Conservation (phyloP, 2,113 vertebrate genomes). For the Microcebus ravelobensis region DNA sequence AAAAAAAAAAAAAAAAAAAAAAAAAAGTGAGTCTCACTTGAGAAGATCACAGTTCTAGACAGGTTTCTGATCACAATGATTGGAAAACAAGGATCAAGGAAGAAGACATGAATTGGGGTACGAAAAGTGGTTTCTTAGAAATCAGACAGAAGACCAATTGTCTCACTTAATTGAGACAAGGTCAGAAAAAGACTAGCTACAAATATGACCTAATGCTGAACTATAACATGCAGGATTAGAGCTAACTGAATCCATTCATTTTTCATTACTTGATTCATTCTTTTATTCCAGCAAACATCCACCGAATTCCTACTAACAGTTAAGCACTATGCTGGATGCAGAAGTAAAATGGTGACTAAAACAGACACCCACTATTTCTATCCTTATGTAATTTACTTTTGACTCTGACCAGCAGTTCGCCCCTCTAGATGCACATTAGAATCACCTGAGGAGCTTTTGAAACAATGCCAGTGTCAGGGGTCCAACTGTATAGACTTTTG, state of each 20-base stretch:
- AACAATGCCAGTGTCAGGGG: background rate
- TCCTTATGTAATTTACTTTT: background rate
- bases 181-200: background rate
- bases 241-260: slow-evolving; percentile 26
- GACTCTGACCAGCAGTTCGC: background rate
- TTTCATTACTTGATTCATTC: slow-evolving; percentile 8
- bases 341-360: background rate
- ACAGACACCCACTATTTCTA: background rate
- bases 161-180: background rate
- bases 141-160: background rate
- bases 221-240: background rate
- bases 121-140: background rate
- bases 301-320: background rate
- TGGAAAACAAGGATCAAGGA: background rate
- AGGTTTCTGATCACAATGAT: background rate
- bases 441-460: background rate
- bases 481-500: background rate
- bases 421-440: background rate
- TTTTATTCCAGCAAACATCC: slow-evolving; percentile 31
- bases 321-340: background rate
- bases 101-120: background rate
- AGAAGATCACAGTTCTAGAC: background rate
- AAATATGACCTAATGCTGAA: slow-evolving; percentile 7
- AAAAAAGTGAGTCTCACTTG: background rate
- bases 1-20: too few species aligned